Evolutionary conservation across 2,113 vertebrate species (phyloP), one percentile per base, ranked within the genome.

Genomic region (Tauraco erythrolophus): DNA sequence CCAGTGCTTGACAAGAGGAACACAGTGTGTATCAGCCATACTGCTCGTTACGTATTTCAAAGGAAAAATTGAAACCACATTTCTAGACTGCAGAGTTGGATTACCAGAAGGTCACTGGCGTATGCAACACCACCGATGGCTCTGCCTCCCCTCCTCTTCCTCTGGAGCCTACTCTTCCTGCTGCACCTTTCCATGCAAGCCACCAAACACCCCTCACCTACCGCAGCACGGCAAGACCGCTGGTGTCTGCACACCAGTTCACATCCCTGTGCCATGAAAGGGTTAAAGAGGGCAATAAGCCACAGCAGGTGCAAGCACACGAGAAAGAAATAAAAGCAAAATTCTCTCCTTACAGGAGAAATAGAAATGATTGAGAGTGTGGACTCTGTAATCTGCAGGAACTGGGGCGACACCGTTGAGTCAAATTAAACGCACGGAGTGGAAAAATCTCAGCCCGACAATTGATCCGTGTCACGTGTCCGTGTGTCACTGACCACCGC

Each of bases 21-120:
- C 18, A 71, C 74, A 33, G 79, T 8, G 19, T 17, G 41, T 19
- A 65, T 9, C 82, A 93, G 93, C 93, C 94, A 46, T 45, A 54
- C 53, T 72, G 45, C 57, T 79, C 66, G 10, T 60, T n/a, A 24
- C 39, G 4, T 58, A 75, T 96, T 97, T 96, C 91, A 71, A 93
- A 96, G 95, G 72, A 82, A 68, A 95, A 96, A 95, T 70, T 74
- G 92, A 97, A 98, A 94, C 86, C 97, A 96, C 70, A 78, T 95
- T 97, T 96, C 77, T 87, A 84, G 89, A 77, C 78, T 7, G 65
- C 79, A 48, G 65, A 30, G 21, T 6, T 92, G 68, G 86, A 88
- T 90, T 54, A 77, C 76, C 91, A 76, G 89, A 80, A 91, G 77
- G 95, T 76, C 43, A 45, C 11, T 6, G 6, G 13, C 1, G 8